Evolutionary conservation across 92 coral and sea anemone genomes (phyloP), one percentile per base, ranked within the genome.

Genomic region (Zoanthus sociatus): DNA sequence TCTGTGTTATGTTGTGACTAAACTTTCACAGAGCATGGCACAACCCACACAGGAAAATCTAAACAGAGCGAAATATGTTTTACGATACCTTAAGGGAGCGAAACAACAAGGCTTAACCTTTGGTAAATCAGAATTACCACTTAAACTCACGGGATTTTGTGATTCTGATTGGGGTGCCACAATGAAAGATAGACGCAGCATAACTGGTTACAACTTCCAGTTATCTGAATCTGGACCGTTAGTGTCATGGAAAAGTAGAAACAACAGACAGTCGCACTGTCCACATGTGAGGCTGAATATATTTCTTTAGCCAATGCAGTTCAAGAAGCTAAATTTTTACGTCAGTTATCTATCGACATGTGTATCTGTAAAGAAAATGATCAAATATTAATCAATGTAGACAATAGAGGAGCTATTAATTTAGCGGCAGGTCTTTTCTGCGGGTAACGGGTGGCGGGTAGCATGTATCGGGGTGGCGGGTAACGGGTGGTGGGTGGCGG

Each of bases 171-270:
- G 85, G 77, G 89, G 89, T 48, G 76, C 92, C 32, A 48, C 88
- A 30, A 79, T 89, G 53, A 54, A 61, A 77, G 94, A 91, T 73
- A 87, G 91, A 72, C 64, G 86, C 37, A 83, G 91, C 60, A 91
- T 86, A 20, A 78, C 87, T 56, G 93, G 90, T 46, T 90, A 86
- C 18, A 78, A 77, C 37, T 90, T 78, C 21, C 76, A 70, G 73
- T 60, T 78, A 37, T 77, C 89, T 12, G 82, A 85, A 42, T 58
- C 31, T 6, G 88, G 88, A 0, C 88, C 83, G 26, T 72, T 85
- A 85, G 53, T 85, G 31, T 85, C 88, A 14, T 85, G 88, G 88
- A 85, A 73, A 58, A 84, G 88, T 32, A 72, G 88, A 58, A 85
- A 73, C 88, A 85, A 48, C 79, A 77, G 66, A 73, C 82, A 16